phyloP scores from a whole-genome alignment of 1,140 invertebrate genomes.

The Drosophila melanogaster region Release_6_plus_ISO1_MT NT_033777.3:10071001-10071500 shows the following conservation, averaged over 20 bases:
- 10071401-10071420: slow-evolving; percentile 85
- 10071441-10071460: slow-evolving; percentile 85
- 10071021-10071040: neutral
- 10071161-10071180: slow-evolving; percentile 43
- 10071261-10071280: slow-evolving; percentile 15
- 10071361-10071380: slow-evolving; percentile 84
- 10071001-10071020: no score
- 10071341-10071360: slow-evolving; percentile 77
- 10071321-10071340: slow-evolving; percentile 65
- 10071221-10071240: slow-evolving; percentile 4
- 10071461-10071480: slow-evolving; percentile 87
- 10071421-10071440: slow-evolving; percentile 86
- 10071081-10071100: neutral
- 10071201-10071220: neutral
- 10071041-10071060: neutral
- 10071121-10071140: slow-evolving; percentile 15
- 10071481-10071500: slow-evolving; percentile 85
- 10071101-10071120: neutral
- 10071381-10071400: slow-evolving; percentile 61
- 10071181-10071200: slow-evolving; percentile 51
- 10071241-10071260: slow-evolving; percentile 25
- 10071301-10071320: slow-evolving; percentile 21
- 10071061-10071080: neutral
- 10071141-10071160: slow-evolving; percentile 9
- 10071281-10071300: slow-evolving; percentile 18